phyloP scores from a whole-genome alignment of 2,888 invertebrate genomes.

The Athalia circularis region DNA sequence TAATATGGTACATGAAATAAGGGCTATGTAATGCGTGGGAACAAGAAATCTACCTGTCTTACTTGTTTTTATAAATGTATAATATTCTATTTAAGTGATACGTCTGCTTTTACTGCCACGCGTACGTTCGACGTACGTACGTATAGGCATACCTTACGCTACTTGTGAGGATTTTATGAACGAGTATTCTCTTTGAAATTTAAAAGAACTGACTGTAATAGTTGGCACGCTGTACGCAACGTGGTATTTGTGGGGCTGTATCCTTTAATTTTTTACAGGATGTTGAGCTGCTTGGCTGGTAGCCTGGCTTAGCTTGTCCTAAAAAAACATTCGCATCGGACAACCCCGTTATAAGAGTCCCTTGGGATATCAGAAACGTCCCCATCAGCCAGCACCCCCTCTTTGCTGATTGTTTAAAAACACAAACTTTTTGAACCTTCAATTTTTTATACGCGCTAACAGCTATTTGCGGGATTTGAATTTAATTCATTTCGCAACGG shows the following conservation, averaged over 20 bases:
- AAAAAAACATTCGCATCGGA: slow-evolving; percentile 1
- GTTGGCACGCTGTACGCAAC: slow-evolving; percentile 14
- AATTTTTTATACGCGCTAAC: background rate
- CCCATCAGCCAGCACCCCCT: too few relatives aligned
- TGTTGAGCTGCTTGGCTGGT: background rate
- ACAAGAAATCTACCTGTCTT: slow-evolving; percentile 1
- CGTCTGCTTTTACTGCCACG: background rate
- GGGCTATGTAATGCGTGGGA: background rate
- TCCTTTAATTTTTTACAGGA: slow-evolving; percentile 11
- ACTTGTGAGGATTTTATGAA: slow-evolving; percentile 1
- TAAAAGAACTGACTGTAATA: background rate
- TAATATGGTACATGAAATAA: slow-evolving; percentile 8
- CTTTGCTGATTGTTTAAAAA: background rate
- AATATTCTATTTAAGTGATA: background rate
- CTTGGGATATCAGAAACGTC: background rate
- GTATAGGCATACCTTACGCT: background rate
- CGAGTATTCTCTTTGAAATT: slow-evolving; percentile 3
- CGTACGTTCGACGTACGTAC: background rate
- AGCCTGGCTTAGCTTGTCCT: slow-evolving; percentile 6
- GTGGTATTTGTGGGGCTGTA: background rate
- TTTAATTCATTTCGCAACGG: background rate
- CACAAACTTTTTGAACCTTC: background rate
- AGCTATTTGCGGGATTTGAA: background rate
- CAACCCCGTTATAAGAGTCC: background rate
- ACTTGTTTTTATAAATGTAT: slow-evolving; percentile 14